Conservation (phyloP, 2,888 invertebrate genomes). For the Hemistola chrysoprasaria region DNA sequence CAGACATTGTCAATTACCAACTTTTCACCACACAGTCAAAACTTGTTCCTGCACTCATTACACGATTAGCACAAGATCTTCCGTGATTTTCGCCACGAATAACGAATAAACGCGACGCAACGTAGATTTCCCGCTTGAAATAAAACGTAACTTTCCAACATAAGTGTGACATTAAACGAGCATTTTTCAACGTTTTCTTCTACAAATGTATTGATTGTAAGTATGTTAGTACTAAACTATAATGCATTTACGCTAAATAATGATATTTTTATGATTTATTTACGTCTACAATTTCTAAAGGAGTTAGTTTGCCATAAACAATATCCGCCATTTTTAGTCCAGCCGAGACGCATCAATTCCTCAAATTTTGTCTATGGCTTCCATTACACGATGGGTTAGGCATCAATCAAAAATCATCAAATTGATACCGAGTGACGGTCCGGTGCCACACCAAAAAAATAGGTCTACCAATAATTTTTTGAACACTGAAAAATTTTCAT, state of each 20-base stretch:
- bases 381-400: no score
- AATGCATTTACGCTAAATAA: not conserved
- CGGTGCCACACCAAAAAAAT: no score
- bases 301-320: slow-evolving; percentile 76
- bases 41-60: slow-evolving; percentile 62
- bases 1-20: slow-evolving; percentile 74
- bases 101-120: slow-evolving; percentile 72
- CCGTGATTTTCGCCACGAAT: slow-evolving; percentile 54
- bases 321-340: slow-evolving; percentile 47
- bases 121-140: slow-evolving; percentile 70
- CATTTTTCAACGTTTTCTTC: slow-evolving; percentile 12
- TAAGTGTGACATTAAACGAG: slow-evolving; percentile 38
- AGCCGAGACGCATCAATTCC: slow-evolving; percentile 68
- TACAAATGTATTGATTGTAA: not conserved
- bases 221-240: not conserved
- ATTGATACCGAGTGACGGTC: no score
- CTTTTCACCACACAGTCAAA: slow-evolving; percentile 63
- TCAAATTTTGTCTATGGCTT: slow-evolving; percentile 52
- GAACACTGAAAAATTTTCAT: no score
- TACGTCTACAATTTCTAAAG: slow-evolving; percentile 56
- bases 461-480: no score
- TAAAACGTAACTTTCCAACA: slow-evolving; percentile 45
- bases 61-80: slow-evolving; percentile 63
- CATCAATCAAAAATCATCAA: no score
- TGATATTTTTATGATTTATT: slow-evolving; percentile 40